Evolutionary conservation across 2,113 vertebrate genomes (phyloP).

Genomic region (Neoarius graeffei): DNA sequence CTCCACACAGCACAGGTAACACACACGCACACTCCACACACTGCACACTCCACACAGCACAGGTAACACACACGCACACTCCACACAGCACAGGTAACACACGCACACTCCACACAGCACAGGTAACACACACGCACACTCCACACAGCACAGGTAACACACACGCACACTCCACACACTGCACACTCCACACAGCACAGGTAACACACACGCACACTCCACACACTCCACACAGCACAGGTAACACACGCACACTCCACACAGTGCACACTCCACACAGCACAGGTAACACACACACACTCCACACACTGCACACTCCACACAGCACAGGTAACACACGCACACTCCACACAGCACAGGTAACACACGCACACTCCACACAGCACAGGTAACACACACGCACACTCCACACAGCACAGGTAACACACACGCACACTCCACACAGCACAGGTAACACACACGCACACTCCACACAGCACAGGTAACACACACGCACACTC

Average conservation of each 20-base stretch:
- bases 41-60: background rate
- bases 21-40: no score
- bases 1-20: background rate
- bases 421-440: no score
- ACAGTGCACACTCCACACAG: no score
- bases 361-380: slow-evolving; percentile 69
- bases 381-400: slow-evolving; percentile 64
- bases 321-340: slow-evolving; percentile 58
- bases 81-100: slow-evolving; percentile 66
- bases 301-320: background rate
- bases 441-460: background rate
- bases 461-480: no score
- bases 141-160: no score
- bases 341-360: slow-evolving; percentile 73
- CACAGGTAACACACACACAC: background rate
- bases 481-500: slow-evolving; percentile 70
- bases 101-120: slow-evolving; percentile 75
- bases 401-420: no score
- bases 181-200: no score
- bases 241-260: slow-evolving; percentile 57
- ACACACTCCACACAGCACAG: slow-evolving; percentile 77
- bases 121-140: slow-evolving; percentile 53
- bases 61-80: slow-evolving; percentile 68
- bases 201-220: no score
- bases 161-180: no score